Base-by-base conservation (phyloP, 2,888 invertebrate genomes). In the Dasypolia templi region DNA sequence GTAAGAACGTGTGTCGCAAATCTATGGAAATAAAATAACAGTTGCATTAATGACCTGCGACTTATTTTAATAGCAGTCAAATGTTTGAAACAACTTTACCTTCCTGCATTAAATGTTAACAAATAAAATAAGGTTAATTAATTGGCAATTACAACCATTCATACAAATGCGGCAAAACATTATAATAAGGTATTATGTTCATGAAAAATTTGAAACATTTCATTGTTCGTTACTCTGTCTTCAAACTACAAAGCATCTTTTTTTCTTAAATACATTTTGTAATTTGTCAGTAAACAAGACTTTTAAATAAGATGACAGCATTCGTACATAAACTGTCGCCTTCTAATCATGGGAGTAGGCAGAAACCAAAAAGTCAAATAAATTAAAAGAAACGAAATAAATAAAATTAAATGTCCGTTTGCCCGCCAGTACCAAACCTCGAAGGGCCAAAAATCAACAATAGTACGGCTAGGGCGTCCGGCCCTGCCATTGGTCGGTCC, bases 371-470 rank as follows among this genome's bases (percentile, higher is more conserved):
- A 19, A 46, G 6, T 22, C 14, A 11, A 2, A 9, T 7, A 7
- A 32, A 32, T 0, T 6, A 19, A 4, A 22, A 7, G 29, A 17
- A 51, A n/a, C 12, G 12, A 26, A 6, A 32, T 3, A 35, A 46
- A 32, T 39, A 9, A 39, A n/a, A 17, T 14, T 2, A 75, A 61
- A 69, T 61, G 85, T 85, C 87, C 85, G 17, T 7, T 66, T 58
- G 26, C 87, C 58, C 86, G 77, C 87, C 66, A 76, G 87, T 69
- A 32, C 2, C 3, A 17, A 67, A 22, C 79, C 77, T 11, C n/a
- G 67, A 76, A 86, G 87, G 86, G 86, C 81, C 87, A 81, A 87
- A 84, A 81, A 77, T 87, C 79, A 79, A 83, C 85, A 77, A 83
- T 85, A 79, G 77, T 65, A 66, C 68, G 64, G 26, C 87, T 85